These are phyloP conservation scores for Eriosoma lanigerum DNA, from an alignment of 1,140 invertebrate genomes.

Conservation along the genomic window DNA sequence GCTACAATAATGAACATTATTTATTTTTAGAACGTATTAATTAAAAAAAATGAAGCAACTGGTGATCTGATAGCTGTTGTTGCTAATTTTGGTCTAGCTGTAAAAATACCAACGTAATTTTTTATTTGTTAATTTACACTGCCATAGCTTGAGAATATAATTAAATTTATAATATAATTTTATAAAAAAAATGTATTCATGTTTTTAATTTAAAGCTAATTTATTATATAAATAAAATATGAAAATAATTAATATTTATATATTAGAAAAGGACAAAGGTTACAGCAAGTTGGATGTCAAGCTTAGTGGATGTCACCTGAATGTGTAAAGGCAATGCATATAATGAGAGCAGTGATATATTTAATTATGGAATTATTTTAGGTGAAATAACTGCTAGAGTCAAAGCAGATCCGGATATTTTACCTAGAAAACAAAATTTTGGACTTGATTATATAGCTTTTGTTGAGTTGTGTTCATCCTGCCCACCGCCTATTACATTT, in stretches of 20 bases:
- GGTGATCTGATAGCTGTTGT: constrained; percentile 80
- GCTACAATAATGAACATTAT: constrained; percentile 30
- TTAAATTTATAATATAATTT: too few species aligned
- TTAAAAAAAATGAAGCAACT: constrained; percentile 69
- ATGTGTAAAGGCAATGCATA: constrained; percentile 90
- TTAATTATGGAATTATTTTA: constrained; percentile 92
- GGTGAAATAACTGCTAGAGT: constrained; percentile 94
- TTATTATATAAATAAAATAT: too few species aligned
- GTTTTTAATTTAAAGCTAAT: too few species aligned
- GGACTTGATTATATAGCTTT: constrained; percentile 92
- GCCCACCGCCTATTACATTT: constrained; percentile 76
- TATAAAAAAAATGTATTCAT: too few species aligned
- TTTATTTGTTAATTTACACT: not conserved
- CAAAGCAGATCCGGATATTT: constrained; percentile 91
- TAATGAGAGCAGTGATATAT: constrained; percentile 86
- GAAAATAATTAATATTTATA: not conserved
- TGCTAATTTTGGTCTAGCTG: constrained; percentile 90
- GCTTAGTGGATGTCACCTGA: constrained; percentile 99
- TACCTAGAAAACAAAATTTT: constrained; percentile 91
- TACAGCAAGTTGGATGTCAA: constrained; percentile 88
- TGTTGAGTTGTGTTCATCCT: constrained; percentile 75
- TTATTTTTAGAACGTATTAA: constrained; percentile 81
- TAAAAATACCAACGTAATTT: constrained; percentile 81
- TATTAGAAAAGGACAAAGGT: constrained; percentile 62
- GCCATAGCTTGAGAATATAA: too few species aligned